phyloP scores from a whole-genome alignment of 2,797 vertebrate species.

The Oryzias dopingdopingensis region DNA sequence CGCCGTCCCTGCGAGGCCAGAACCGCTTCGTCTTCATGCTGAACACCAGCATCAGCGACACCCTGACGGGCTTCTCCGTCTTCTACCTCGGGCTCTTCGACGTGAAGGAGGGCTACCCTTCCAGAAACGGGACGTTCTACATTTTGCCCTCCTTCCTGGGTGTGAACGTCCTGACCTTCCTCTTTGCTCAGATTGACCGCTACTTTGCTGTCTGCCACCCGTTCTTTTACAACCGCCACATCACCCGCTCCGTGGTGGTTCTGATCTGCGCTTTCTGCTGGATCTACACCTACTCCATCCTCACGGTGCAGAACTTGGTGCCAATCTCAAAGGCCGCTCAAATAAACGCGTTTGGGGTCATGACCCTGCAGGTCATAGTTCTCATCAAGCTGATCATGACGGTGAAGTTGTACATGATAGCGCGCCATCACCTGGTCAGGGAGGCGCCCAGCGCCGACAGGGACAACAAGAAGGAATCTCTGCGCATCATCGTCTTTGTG shows the following conservation, averaged over 20 bases:
- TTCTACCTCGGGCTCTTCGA: slow-evolving; percentile 83
- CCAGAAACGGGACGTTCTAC: slow-evolving; percentile 75
- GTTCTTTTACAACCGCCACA: slow-evolving; percentile 76
- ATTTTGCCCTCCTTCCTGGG: slow-evolving; percentile 81
- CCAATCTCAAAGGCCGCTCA: slow-evolving; percentile 73
- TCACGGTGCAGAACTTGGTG: slow-evolving; percentile 75
- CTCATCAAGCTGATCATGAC: slow-evolving; percentile 78
- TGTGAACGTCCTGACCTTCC: slow-evolving; percentile 79
- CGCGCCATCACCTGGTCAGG: slow-evolving; percentile 73
- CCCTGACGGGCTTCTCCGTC: slow-evolving; percentile 76
- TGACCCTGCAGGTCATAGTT: slow-evolving; percentile 76
- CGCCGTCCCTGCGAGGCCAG: slow-evolving; percentile 67
- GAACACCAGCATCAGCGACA: slow-evolving; percentile 83
- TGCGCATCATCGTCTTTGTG: slow-evolving; percentile 80
- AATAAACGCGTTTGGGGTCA: slow-evolving; percentile 76
- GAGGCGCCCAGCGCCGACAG: slow-evolving; percentile 69
- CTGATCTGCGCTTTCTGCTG: slow-evolving; percentile 74
- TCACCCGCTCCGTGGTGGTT: slow-evolving; percentile 63
- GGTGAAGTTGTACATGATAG: slow-evolving; percentile 77
- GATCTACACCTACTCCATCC: slow-evolving; percentile 75
- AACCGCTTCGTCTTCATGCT: slow-evolving; percentile 84
- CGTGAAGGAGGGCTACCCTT: slow-evolving; percentile 79
- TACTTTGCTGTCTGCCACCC: slow-evolving; percentile 80
- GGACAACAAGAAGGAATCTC: slow-evolving; percentile 77
- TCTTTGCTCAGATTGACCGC: slow-evolving; percentile 81